Base-by-base conservation (phyloP, 2,888 invertebrate genomes). In the Odontomyia ornata region DNA sequence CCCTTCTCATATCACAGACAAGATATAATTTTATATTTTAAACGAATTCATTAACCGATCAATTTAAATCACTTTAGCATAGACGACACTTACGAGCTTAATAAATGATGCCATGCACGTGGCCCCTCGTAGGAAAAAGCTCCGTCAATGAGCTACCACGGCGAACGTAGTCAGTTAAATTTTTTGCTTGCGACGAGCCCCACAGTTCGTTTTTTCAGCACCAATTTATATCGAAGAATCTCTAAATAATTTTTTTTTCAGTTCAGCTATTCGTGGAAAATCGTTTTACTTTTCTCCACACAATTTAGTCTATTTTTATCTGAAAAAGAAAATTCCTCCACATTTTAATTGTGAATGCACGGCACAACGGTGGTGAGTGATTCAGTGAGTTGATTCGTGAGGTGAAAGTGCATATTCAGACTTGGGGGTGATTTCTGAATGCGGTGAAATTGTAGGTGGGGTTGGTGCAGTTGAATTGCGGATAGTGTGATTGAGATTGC, bases 61-160 rank as follows among this genome's bases (percentile, higher is more conserved):
- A 73, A 73, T 73, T 73, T 73, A 73, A 60, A 60, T 73, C 73
- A 73, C 73, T 73, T 73, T 36, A 60, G 21, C 7, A 21, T 47
- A 60, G 28, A 56, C 30, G 47, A 71, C 57, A 67, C 65, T n/a
- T n/a, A n/a, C n/a, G 36, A 5, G 25, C 25, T 69, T 18, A 60
- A 36, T 9, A 18, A 46, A 23, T 46, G 47, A 69, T 47, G 25
- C 69, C 46, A 69, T 43, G 43, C 27, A 69, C 43, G 69, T 46
- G n/a, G 36, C 69, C 47, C 15, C 69, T 30, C 13, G 23, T 9
- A 9, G 9, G 7, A 15, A 47, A 69, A 69, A 69, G 47, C 69
- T 69, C 15, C 4, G 15, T 18, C 52, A 21, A 43, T 69, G 9
- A 36, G 36, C 36, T 9, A 36, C 36, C 43, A 18, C 21, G 25